Conservation (phyloP, 2,113 vertebrate genomes). For the Marcusenius ussheri region DNA sequence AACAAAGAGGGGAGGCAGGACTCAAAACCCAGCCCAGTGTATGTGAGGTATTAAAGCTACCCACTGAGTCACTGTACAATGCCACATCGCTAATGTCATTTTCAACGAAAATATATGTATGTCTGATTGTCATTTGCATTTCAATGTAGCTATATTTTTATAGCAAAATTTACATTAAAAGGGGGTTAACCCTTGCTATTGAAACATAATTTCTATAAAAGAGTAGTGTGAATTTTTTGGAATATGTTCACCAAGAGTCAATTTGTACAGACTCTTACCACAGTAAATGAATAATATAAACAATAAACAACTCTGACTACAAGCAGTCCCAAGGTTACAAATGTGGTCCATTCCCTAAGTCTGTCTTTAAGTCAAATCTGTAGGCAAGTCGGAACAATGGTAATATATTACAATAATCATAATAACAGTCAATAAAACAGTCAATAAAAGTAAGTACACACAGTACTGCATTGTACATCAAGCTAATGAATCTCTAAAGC, state of each 20-base stretch:
- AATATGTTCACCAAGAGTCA: neutral
- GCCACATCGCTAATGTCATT: neutral
- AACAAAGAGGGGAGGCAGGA: neutral
- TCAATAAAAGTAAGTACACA: neutral
- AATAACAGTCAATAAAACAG: neutral
- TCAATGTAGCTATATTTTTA: neutral
- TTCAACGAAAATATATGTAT: neutral
- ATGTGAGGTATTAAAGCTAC: neutral
- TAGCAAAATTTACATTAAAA: neutral
- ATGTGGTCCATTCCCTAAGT: neutral
- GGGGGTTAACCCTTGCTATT: neutral
- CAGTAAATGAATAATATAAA: neutral
- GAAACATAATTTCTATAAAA: neutral
- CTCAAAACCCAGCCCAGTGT: neutral
- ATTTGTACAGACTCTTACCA: neutral
- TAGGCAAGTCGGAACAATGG: neutral
- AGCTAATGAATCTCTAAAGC: neutral
- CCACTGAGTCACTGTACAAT: neutral
- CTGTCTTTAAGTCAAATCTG: neutral
- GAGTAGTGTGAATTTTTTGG: neutral
- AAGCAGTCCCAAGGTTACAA: neutral
- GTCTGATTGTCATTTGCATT: neutral
- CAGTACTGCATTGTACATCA: neutral
- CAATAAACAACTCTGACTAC: neutral
- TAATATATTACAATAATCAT: neutral